Evolutionary conservation across 1,140 invertebrate genomes (phyloP), one percentile per base, ranked within the genome.

Genomic region (Bombus confusus): DNA sequence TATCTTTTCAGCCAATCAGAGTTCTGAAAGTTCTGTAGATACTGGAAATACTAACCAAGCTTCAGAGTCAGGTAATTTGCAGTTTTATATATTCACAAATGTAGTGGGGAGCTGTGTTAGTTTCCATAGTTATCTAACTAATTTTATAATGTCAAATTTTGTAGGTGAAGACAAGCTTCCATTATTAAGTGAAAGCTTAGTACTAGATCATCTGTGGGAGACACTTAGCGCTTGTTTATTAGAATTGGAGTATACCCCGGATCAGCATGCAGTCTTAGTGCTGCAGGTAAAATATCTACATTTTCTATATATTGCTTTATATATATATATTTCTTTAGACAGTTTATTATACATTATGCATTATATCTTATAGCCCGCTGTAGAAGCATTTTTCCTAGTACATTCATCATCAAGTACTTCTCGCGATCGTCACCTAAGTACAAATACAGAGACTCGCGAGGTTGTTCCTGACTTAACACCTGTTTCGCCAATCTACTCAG

Each of bases 221-320:
- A 97, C 97, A 10, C 94, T 99, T 39, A 98, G 98, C 91, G 96
- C 96, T 57, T 99, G 98, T 94, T 96, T 99, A 83, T 95, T 96
- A 43, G 97, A 98, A 91, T 93, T 99, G 39, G 98, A 98, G 87
- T 97, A 98, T 90, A 98, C 98, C 72, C 97, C 97, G n/a, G 98
- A 99, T 95, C 97, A 98, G 91, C 98, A 99, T 95, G 98, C 98
- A 59, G 98, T 99, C 10, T 95, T 99, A n/a, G 98, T 99, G 47
- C 95, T 99, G 75, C 98, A 98, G 93, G 95, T 96, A 92, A 90
- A 28, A 52, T 28, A 77, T 77, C 28, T n/a, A 37, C 15, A 62
- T n/a, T 75, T 41, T 10, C 52, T 0, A n/a, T 9, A 22, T 31
- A 15, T 68, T 64, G 22, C 18, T 52, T 52, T 52, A 52, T 22